These are phyloP conservation scores for Charina bottae DNA, from an alignment of 2,113 vertebrate species.

Conservation along the genomic window DNA sequence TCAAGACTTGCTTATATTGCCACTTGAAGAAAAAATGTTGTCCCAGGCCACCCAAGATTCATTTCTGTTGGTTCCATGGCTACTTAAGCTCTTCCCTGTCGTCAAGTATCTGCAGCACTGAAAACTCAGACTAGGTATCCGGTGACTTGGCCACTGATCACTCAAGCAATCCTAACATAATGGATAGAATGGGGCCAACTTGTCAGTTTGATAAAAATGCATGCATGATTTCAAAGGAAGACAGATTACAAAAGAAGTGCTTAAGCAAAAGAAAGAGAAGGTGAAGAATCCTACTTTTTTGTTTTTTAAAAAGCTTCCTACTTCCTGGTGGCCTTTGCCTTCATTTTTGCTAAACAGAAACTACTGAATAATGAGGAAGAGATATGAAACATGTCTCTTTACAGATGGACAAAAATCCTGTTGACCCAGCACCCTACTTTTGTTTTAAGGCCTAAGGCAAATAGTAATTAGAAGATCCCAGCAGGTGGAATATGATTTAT, in stretches of 20 bases:
- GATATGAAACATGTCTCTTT: neutral
- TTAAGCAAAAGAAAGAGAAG: neutral
- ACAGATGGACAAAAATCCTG: neutral
- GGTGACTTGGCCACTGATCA: constrained; percentile 11
- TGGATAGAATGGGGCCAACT: constrained; percentile 25
- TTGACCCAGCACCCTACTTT: neutral
- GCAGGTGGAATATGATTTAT: too few species aligned
- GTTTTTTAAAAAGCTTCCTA: neutral
- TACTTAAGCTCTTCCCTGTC: constrained; percentile 41
- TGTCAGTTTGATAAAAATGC: neutral
- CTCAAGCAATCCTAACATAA: neutral
- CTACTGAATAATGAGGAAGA: neutral
- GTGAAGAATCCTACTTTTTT: neutral
- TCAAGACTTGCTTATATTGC: neutral
- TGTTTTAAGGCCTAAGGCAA: neutral
- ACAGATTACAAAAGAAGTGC: neutral
- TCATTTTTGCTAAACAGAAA: neutral
- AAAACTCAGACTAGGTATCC: fast-evolving
- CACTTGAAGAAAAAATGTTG: neutral
- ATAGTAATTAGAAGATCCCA: neutral
- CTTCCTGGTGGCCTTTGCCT: neutral
- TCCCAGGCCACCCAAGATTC: neutral
- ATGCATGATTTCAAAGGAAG: neutral
- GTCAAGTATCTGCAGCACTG: neutral
- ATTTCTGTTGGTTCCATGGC: neutral